phyloP scores from a whole-genome alignment of 2,888 invertebrate species.

The Chorisops tibialis region DNA sequence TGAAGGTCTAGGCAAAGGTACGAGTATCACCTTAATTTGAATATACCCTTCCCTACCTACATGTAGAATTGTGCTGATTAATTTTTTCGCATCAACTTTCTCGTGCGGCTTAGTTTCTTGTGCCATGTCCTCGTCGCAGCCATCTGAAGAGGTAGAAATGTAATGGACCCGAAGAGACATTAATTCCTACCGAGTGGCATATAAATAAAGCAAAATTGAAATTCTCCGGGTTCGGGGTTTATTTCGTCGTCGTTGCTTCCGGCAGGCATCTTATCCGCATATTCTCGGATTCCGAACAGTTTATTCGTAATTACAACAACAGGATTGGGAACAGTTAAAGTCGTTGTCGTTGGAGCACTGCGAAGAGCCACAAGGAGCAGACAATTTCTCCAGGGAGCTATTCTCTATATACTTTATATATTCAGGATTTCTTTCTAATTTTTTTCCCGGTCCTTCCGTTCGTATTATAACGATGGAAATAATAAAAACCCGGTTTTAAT shows the following conservation, averaged over 20 bases:
- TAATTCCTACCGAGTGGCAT: slow-evolving; percentile 23
- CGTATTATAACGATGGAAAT: background rate
- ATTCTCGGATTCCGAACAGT: background rate
- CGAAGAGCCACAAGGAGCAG: background rate
- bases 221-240: background rate
- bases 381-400: slow-evolving; percentile 11
- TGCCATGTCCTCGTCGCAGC: background rate
- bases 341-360: background rate
- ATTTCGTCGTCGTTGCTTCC: too few species aligned
- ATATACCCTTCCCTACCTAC: too few species aligned
- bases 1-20: slow-evolving; percentile 12
- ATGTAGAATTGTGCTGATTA: too few species aligned
- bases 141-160: background rate
- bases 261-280: background rate
- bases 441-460: background rate
- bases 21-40: slow-evolving; percentile 26
- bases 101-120: background rate
- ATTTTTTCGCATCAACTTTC: slow-evolving; percentile 11
- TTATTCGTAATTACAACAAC: slow-evolving; percentile 11
- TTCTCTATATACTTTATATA: background rate
- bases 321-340: background rate
- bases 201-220: slow-evolving; percentile 10
- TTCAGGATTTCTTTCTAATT: background rate
- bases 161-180: slow-evolving; percentile 14
- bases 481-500: slow-evolving; percentile 22